Percentiles rank a stretch among this genome's conserved stretches.
Conservation (phyloP, 2,113 vertebrate genomes). For the Elanoides forficatus region DNA sequence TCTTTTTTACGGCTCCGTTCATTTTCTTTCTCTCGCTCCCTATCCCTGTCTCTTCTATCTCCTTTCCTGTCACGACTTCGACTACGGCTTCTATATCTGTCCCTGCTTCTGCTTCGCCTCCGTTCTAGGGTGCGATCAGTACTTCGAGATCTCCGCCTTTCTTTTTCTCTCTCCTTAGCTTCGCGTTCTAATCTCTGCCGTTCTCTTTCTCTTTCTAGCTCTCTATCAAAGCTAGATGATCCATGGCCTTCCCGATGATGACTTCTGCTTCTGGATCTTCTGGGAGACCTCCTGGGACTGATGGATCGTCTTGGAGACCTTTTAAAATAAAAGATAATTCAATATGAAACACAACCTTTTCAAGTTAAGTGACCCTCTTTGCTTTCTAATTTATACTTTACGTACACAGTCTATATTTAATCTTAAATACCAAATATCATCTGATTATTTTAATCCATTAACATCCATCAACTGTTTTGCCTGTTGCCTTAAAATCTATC, state of each 20-base stretch:
- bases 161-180: conserved; percentile 82
- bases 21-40: conserved; percentile 87
- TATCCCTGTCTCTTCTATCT: conserved; percentile 85
- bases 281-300: conserved; percentile 88
- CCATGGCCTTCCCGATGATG: conserved; percentile 88
- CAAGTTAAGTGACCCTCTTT: neutral
- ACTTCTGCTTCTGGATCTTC: conserved; percentile 93
- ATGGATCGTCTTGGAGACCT: conserved; percentile 90
- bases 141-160: conserved; percentile 80
- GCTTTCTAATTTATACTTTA: neutral
- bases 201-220: conserved; percentile 93
- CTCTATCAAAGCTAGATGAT: conserved; percentile 90
- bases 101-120: conserved; percentile 79
- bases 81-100: conserved; percentile 80
- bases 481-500: neutral
- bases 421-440: neutral
- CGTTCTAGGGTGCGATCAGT: conserved; percentile 76
- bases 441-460: neutral
- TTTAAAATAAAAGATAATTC: conserved; percentile 10
- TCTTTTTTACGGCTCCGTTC: conserved; percentile 88
- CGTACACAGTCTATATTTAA: neutral
- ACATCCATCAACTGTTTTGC: neutral
- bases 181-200: conserved; percentile 91
- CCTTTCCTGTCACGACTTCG: conserved; percentile 80
- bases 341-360: neutral